Evolutionary conservation across 2,888 invertebrate species (phyloP), one percentile per base, ranked within the genome.

Genomic region (Danaus chrysippus): DNA sequence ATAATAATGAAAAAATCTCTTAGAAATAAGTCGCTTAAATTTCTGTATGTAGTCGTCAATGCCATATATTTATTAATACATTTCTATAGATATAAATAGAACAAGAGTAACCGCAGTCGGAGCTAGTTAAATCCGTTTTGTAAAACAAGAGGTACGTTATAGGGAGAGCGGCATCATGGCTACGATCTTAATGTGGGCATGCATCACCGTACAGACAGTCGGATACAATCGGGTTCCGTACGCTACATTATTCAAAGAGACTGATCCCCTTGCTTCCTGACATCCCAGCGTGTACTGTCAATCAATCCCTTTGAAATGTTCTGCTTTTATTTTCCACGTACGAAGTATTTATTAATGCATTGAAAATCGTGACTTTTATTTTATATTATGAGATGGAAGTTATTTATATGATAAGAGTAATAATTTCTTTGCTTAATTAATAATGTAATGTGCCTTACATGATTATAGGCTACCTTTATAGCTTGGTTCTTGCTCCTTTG

Each of bases 121-220:
- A 17, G 17, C 49, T 49, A 49, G 49, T 49, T 11, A 15, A 46
- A 15, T 49, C 46, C 6, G 23, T 34, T n/a, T 64, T 62, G 63
- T 61, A 55, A 53, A 56, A 56, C 56, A 46, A 23, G 53, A 42
- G 17, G 52, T 63, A 62, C 62, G 59, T 46, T 42, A 49, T 9
- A 54, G 42, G 55, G 43, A 58, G 52, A 61, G 60, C 63, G 59
- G 57, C 68, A 71, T 72, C 68, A 64, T 66, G 59, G 65, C 65
- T 69, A 62, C 69, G 68, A 75, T 73, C 73, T 73, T 68, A 74
- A 74, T 71, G 71, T 66, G 63, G 65, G 67, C 68, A 71, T 72
- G 67, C 69, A 72, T 74, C 72, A 70, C 68, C 65, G 68, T 70
- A 67, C 59, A 54, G 73, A 72, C 71, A 59, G 62, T 54, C 59